Conservation (phyloP, 2,113 vertebrate genomes). For the Circaetus cinerascens region DNA sequence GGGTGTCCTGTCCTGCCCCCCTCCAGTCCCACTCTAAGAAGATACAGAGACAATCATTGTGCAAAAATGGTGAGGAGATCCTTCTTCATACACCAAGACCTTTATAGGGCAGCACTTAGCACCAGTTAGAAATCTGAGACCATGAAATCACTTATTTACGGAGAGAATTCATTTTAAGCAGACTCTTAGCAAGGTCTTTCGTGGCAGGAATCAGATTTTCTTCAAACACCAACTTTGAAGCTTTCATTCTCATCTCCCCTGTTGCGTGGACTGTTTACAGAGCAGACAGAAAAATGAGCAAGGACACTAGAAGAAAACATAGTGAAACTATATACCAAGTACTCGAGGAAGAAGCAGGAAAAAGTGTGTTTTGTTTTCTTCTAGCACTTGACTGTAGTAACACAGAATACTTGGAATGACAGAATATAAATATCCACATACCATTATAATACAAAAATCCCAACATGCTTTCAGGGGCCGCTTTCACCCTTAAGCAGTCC, state of each 20-base stretch:
- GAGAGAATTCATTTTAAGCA: conserved; percentile 39
- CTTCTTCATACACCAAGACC: background rate
- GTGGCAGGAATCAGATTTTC: conserved; percentile 41
- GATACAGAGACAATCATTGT: background rate
- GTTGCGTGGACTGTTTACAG: conserved; percentile 10
- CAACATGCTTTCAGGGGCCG: background rate
- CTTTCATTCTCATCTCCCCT: conserved; percentile 26
- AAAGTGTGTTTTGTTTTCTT: background rate
- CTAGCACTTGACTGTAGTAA: background rate
- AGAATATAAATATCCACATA: background rate
- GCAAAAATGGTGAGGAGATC: background rate
- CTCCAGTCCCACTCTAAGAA: background rate
- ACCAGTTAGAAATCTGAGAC: conserved; percentile 45
- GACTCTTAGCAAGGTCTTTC: conserved; percentile 48
- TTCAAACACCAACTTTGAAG: conserved; percentile 42
- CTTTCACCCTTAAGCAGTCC: background rate
- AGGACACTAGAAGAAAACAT: background rate
- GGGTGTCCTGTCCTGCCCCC: fast-evolving
- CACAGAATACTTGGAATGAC: background rate
- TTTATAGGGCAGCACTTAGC: background rate
- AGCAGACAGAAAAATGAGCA: conserved; percentile 43
- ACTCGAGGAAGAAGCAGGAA: background rate
- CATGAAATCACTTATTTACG: conserved; percentile 56
- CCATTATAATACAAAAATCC: background rate
- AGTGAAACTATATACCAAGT: background rate